Evolutionary conservation across 2,797 vertebrate genomes (phyloP), one percentile per base, ranked within the genome.

Genomic region (Artibeus lituratus): DNA sequence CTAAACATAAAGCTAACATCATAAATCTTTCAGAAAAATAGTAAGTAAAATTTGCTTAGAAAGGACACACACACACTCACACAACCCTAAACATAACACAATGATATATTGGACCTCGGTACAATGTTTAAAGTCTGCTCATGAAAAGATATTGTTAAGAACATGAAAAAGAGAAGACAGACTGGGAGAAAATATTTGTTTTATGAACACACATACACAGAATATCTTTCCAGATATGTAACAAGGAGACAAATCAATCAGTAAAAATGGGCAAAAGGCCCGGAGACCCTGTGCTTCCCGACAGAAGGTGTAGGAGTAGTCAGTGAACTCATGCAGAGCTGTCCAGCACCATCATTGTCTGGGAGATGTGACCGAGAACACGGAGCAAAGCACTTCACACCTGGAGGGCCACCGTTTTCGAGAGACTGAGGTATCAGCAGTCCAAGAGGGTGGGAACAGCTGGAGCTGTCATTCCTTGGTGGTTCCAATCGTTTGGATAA

Each of bases 11-110:
- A 81, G 5, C 22, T 55, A 85, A 85, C 53, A 90, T 74, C 57
- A 86, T 44, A 39, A 42, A 86, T 90, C 74, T 73, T 90, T 21
- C 67, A 90, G 73, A n/a, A 78, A 77, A 77, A 88, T n/a, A 93
- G 67, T 42, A 55, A 29, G 18, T 55, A 10, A 78, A 89, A 67
- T 90, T 84, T 90, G 15, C 73, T 62, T 73, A 49, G 12, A 90
- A 81, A 87, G 19, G 14, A 39, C 4, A 42, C 5, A 69, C n/a
- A 87, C 81, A 5, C 51, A 5, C 51, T 5, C 16, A 73, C 69
- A 80, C 74, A 32, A 0, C 9, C n/a, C 49, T 51, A 90, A 69
- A 76, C 22, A 87, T 11, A 35, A 62, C 76, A 69, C 29, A 49
- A 32, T 7, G 18, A 44, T 96, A 82, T 37, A 59, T 16, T 51